phyloP scores from a whole-genome alignment of 1,140 invertebrate species.

The Microvelia longipes region DNA sequence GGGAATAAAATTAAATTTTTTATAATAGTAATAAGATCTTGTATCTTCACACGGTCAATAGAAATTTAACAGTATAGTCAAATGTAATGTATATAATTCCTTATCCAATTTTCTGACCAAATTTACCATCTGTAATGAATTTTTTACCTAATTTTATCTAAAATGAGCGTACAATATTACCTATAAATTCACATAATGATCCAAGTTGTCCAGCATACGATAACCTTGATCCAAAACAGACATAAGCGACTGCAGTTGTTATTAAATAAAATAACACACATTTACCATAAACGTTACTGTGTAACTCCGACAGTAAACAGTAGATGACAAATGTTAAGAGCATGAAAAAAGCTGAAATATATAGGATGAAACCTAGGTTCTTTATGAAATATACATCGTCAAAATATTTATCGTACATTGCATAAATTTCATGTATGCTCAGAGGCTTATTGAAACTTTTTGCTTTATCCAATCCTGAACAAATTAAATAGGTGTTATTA shows the following conservation, averaged over 20 bases:
- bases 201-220: not conserved
- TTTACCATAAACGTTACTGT: not conserved
- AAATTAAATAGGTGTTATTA: no score
- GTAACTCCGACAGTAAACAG: not conserved
- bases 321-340: not conserved
- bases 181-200: not conserved
- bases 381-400: not conserved
- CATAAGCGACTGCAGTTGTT: not conserved
- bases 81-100: no score
- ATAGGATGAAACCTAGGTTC: not conserved
- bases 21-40: no score
- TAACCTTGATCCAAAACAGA: not conserved
- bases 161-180: no score
- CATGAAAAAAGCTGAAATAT: not conserved
- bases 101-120: no score
- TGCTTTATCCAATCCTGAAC: no score
- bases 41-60: no score
- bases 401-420: not conserved
- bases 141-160: no score
- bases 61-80: no score
- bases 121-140: no score
- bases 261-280: not conserved
- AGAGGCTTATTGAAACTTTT: no score
- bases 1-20: no score
- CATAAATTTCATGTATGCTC: not conserved